These are phyloP conservation scores for Scomberomorus guttatus DNA, from an alignment of 2,797 vertebrate genomes.

Conservation along the genomic window DNA sequence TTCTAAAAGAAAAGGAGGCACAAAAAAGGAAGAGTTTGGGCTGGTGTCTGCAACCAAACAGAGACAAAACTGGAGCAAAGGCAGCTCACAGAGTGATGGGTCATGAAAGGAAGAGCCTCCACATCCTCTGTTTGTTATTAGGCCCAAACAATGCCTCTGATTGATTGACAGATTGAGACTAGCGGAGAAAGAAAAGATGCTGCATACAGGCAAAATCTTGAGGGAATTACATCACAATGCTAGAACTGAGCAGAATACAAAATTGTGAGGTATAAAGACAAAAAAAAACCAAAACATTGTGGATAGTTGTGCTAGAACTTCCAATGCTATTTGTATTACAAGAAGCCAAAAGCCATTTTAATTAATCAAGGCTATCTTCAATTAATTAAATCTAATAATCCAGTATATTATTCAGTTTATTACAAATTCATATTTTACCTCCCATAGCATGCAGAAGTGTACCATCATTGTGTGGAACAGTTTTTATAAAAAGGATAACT, in stretches of 20 bases:
- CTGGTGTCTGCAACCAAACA: constrained; percentile 31
- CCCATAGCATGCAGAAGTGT: background rate
- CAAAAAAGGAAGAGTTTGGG: constrained; percentile 2
- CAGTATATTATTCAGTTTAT: constrained; percentile 12
- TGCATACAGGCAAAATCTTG: constrained; percentile 27
- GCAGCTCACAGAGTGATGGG: constrained; percentile 38
- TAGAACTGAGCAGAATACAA: constrained; percentile 32
- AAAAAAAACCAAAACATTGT: background rate
- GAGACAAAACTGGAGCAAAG: constrained; percentile 33
- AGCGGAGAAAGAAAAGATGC: constrained; percentile 30
- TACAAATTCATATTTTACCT: background rate
- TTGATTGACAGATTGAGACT: constrained; percentile 74
- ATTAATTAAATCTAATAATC: constrained; percentile 38
- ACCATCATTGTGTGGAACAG: background rate
- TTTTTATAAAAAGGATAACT: background rate
- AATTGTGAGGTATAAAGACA: background rate
- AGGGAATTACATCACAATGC: constrained; percentile 44
- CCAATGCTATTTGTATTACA: constrained; percentile 12
- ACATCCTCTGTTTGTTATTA: constrained; percentile 51
- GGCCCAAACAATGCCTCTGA: constrained; percentile 53
- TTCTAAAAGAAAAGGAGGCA: constrained; percentile 17
- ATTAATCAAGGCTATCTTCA: constrained; percentile 49
- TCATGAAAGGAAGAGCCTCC: constrained; percentile 47
- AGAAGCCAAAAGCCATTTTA: constrained; percentile 35
- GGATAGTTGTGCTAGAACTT: background rate